A percentile compares a stretch with the other conserved stretches of the same genome.
Evolutionary conservation across 92 coral and sea anemone species (phyloP).

Genomic region (Epizoanthus fatuus): DNA sequence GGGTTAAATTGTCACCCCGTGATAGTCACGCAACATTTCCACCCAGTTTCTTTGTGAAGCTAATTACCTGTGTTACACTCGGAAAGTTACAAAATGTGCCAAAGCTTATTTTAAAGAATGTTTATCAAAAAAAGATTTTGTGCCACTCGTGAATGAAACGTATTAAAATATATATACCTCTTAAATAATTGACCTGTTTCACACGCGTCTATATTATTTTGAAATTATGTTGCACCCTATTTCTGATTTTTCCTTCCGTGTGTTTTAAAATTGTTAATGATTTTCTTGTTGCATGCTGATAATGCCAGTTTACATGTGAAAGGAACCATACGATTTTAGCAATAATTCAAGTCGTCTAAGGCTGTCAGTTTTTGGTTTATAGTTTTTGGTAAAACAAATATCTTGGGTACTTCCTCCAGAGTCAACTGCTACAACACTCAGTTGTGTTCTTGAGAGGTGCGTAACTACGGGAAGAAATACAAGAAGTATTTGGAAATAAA

Average conservation of each 20-base stretch:
- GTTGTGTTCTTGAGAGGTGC: too few species aligned
- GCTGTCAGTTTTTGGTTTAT: not conserved
- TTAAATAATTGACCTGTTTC: not conserved
- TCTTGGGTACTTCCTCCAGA: not conserved
- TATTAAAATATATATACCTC: not conserved
- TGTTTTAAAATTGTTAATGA: not conserved
- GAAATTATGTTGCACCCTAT: constrained; percentile 1
- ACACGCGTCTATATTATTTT: constrained; percentile 5
- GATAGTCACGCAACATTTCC: too few species aligned
- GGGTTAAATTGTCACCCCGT: too few species aligned
- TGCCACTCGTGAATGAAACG: too few species aligned
- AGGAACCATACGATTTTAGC: not conserved
- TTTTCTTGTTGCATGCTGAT: not conserved
- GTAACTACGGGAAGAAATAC: too few species aligned
- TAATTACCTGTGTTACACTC: too few species aligned
- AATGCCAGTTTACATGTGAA: not conserved
- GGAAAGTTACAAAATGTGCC: too few species aligned
- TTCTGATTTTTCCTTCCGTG: not conserved
- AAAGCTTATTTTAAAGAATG: too few species aligned
- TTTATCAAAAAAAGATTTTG: too few species aligned
- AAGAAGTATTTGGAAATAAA: too few species aligned
- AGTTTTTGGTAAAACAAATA: not conserved
- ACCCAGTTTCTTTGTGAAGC: too few species aligned
- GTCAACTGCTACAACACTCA: not conserved
- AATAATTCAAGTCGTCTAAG: not conserved